These are phyloP conservation scores for Pangasius djambal DNA, from an alignment of 2,797 vertebrate species.

Conservation along the genomic window DNA sequence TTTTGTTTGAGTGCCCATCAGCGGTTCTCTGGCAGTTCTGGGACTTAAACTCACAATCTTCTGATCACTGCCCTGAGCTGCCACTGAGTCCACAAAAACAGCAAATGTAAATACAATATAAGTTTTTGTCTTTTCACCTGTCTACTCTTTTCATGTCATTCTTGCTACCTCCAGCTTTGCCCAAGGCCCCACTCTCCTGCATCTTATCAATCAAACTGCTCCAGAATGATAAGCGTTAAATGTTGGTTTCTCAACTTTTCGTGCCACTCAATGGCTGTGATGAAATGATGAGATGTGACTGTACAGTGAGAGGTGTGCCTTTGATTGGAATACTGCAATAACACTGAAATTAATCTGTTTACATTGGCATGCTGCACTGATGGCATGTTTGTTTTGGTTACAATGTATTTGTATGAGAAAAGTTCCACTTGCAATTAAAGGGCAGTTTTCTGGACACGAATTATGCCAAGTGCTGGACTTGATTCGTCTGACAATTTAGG, in stretches of 20 bases:
- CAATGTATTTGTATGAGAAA: not conserved
- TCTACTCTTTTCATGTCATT: slow-evolving; percentile 6
- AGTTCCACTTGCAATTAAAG: not conserved
- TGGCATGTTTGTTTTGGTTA: not conserved
- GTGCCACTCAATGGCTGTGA: not conserved
- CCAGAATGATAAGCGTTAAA: slow-evolving; percentile 4
- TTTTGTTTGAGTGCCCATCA: not conserved
- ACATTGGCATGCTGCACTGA: not conserved
- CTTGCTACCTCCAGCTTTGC: not conserved
- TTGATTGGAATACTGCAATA: not conserved
- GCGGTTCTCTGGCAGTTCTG: not conserved
- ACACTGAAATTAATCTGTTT: not conserved
- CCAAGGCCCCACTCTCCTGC: slow-evolving; percentile 2
- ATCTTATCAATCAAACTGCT: slow-evolving; percentile 27
- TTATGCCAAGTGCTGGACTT: not conserved
- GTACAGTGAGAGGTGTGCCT: not conserved
- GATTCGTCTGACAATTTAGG: not conserved
- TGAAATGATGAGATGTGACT: slow-evolving; percentile 2
- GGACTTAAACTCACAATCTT: not conserved
- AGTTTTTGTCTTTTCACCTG: not conserved
- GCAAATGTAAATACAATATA: not conserved
- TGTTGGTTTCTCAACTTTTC: not conserved
- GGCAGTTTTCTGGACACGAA: not conserved
- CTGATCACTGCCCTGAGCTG: not conserved
- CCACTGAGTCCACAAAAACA: not conserved